These are phyloP conservation scores for Ooceraea biroi DNA, from an alignment of 1,140 invertebrate genomes.

Conservation along the genomic window DNA sequence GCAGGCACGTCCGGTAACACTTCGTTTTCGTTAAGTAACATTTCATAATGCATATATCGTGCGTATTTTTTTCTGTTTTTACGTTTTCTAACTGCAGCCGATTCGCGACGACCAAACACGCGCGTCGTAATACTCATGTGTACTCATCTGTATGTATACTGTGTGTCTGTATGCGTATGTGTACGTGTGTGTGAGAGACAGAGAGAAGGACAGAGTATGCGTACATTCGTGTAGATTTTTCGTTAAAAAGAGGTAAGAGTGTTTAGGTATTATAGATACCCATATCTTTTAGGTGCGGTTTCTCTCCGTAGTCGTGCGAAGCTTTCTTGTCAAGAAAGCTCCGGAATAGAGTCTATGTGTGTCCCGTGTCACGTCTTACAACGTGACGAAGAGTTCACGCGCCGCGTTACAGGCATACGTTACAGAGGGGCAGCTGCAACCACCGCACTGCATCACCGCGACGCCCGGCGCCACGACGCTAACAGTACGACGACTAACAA, in stretches of 20 bases:
- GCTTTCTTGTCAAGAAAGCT: slow-evolving; percentile 84
- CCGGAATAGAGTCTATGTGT: slow-evolving; percentile 80
- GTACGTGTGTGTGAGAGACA: slow-evolving; percentile 62
- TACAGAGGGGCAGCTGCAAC: slow-evolving; percentile 84
- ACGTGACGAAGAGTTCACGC: slow-evolving; percentile 82
- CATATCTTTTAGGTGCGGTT: slow-evolving; percentile 83
- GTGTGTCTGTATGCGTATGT: slow-evolving; percentile 80
- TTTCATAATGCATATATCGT: neutral
- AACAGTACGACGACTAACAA: slow-evolving; percentile 86
- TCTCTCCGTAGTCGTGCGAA: slow-evolving; percentile 84
- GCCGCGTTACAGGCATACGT: slow-evolving; percentile 77
- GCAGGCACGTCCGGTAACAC: slow-evolving; percentile 15
- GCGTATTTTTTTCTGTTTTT: neutral
- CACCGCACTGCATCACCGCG: slow-evolving; percentile 86
- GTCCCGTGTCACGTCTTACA: slow-evolving; percentile 82
- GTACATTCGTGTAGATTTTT: slow-evolving; percentile 2
- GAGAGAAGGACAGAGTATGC: slow-evolving; percentile 6
- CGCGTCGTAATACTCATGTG: neutral
- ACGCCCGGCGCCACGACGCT: slow-evolving; percentile 85
- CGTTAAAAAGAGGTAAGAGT: slow-evolving; percentile 77
- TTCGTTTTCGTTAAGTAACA: neutral
- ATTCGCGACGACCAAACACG: neutral
- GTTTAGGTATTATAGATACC: slow-evolving; percentile 85
- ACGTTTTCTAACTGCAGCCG: neutral
- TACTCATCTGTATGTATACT: neutral